Percentiles rank a stretch among this genome's conserved stretches.
Evolutionary conservation across 2,888 invertebrate species (phyloP).

Genomic region (Eurois occulta): DNA sequence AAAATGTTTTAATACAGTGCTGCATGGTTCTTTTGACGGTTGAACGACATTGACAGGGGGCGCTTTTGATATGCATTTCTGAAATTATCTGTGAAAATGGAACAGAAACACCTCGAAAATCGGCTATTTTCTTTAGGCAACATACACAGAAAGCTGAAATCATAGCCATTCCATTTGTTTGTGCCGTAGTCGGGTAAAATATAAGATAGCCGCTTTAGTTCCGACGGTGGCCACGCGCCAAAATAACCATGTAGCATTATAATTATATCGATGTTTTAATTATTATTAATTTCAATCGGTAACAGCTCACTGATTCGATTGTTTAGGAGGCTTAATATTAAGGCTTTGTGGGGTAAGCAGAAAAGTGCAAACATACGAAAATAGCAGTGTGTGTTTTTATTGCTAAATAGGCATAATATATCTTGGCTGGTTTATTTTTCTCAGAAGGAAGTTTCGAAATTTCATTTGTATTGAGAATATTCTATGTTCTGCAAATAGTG

Average conservation of each 20-base stretch:
- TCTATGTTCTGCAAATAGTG: neutral
- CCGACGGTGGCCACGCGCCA: neutral
- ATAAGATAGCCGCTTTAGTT: neutral
- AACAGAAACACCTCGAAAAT: neutral
- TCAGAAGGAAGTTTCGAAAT: neutral
- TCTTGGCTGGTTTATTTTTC: neutral
- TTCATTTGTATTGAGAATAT: neutral
- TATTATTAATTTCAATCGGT: conserved; percentile 38
- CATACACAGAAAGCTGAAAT: neutral
- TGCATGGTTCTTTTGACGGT: neutral
- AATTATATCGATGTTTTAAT: conserved; percentile 5
- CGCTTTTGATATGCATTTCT: neutral
- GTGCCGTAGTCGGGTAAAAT: neutral
- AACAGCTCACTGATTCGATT: conserved; percentile 45
- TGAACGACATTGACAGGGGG: neutral
- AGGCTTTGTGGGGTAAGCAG: conserved; percentile 36
- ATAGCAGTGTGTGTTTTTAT: neutral
- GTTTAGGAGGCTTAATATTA: conserved; percentile 53
- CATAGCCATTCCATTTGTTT: neutral
- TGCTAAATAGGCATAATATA: neutral
- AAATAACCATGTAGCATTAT: neutral
- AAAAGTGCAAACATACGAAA: neutral
- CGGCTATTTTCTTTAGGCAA: no score
- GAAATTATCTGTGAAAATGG: neutral
- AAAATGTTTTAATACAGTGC: neutral